These are phyloP conservation scores for Halictus ligatus DNA, from an alignment of 2,888 invertebrate species.

Conservation along the genomic window DNA sequence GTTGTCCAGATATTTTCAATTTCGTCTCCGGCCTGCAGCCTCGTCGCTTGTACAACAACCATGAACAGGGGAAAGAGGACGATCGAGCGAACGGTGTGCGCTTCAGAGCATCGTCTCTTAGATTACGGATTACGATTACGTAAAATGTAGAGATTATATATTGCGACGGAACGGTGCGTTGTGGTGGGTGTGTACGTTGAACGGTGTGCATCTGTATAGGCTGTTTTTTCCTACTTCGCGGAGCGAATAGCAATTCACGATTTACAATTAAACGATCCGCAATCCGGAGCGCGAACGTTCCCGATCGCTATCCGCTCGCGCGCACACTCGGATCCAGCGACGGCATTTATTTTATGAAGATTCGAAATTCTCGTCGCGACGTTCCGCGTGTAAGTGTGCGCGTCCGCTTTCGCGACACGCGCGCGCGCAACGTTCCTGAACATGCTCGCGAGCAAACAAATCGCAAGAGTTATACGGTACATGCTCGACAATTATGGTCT, in stretches of 20 bases:
- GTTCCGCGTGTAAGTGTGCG: constrained; percentile 58
- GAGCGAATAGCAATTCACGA: constrained; percentile 1
- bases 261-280: neutral
- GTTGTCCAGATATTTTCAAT: neutral
- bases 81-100: neutral
- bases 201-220: constrained; percentile 2
- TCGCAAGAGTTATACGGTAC: neutral
- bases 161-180: too few species aligned
- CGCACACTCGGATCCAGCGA: neutral
- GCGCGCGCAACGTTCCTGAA: constrained; percentile 78
- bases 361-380: constrained; percentile 61
- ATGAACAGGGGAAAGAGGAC: neutral
- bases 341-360: constrained; percentile 75
- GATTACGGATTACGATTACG: neutral
- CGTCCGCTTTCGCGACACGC: constrained; percentile 76
- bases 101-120: neutral
- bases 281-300: neutral
- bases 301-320: neutral
- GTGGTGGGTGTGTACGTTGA: too few species aligned
- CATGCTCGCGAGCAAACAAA: constrained; percentile 28
- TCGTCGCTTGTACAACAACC: neutral
- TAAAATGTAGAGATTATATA: neutral
- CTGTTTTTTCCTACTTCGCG: neutral
- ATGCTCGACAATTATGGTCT: neutral
- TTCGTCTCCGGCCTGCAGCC: neutral